These are phyloP conservation scores for Holcopasites calliopsidis DNA, from an alignment of 1,140 invertebrate species.

Conservation along the genomic window DNA sequence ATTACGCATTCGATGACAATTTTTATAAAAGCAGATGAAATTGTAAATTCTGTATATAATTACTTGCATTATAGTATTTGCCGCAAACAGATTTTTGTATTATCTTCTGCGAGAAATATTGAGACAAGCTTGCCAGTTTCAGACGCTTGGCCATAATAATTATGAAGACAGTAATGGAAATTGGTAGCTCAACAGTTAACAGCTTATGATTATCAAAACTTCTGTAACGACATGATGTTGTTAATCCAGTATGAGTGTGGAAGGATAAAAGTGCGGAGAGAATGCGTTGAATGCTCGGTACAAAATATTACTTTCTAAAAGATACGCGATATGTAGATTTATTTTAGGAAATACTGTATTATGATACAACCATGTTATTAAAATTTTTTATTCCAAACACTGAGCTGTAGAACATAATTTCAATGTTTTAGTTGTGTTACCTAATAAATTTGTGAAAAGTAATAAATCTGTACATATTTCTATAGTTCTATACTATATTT, in stretches of 20 bases:
- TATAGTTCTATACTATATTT: no score
- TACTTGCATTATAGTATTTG: slow-evolving; percentile 13
- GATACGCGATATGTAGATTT: slow-evolving; percentile 44
- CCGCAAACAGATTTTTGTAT: slow-evolving; percentile 1
- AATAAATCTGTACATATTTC: slow-evolving; percentile 17
- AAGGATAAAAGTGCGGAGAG: slow-evolving; percentile 30
- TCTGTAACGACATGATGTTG: slow-evolving; percentile 25
- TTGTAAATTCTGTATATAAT: slow-evolving; percentile 50
- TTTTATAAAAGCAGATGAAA: slow-evolving; percentile 8
- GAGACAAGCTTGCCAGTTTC: neutral
- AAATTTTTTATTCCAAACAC: slow-evolving; percentile 53
- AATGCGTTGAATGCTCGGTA: slow-evolving; percentile 37
- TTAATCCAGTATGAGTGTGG: slow-evolving; percentile 38
- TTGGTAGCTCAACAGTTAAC: slow-evolving; percentile 16
- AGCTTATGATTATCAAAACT: neutral
- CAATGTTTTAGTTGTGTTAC: slow-evolving; percentile 46
- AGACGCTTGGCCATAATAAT: neutral
- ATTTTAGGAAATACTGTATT: slow-evolving; percentile 39
- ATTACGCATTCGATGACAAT: slow-evolving; percentile 1
- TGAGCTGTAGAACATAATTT: neutral
- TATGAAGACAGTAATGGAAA: neutral
- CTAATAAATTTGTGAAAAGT: slow-evolving; percentile 46
- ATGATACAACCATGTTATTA: slow-evolving; percentile 33
- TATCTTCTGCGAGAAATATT: neutral
- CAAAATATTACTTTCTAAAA: slow-evolving; percentile 44